Conservation (phyloP, 1,140 invertebrate genomes). For the Samia ricini region DNA sequence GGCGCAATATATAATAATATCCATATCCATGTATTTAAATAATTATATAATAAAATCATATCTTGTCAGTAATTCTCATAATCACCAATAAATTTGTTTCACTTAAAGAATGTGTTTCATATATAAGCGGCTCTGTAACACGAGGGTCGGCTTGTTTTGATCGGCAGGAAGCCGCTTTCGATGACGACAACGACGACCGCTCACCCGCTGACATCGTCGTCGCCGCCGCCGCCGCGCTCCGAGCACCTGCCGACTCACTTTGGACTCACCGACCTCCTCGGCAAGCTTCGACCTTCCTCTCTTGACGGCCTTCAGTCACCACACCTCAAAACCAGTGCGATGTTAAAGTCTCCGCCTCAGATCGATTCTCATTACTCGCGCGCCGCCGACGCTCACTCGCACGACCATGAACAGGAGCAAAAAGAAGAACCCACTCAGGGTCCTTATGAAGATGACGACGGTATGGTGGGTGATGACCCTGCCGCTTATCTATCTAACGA, state of each 20-base stretch:
- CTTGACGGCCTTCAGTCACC: constrained; percentile 74
- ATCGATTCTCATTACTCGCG: constrained; percentile 75
- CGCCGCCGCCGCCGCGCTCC: constrained; percentile 69
- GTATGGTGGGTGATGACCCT: constrained; percentile 77
- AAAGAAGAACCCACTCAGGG: constrained; percentile 75
- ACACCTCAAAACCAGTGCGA: constrained; percentile 64
- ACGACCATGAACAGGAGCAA: constrained; percentile 58
- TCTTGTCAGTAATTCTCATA: not conserved
- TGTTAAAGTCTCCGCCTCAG: constrained; percentile 65
- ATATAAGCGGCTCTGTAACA: constrained; percentile 40
- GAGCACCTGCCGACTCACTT: constrained; percentile 75
- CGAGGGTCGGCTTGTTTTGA: constrained; percentile 46
- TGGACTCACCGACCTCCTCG: constrained; percentile 73
- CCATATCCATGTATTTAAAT: not conserved
- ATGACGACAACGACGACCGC: constrained; percentile 77
- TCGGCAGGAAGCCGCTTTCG: constrained; percentile 71
- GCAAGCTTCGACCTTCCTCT: constrained; percentile 73
- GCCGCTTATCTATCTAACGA: constrained; percentile 60
- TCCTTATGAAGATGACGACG: constrained; percentile 75
- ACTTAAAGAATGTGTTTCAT: not conserved
- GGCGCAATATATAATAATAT: not conserved
- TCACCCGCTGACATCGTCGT: constrained; percentile 72
- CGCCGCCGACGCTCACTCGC: constrained; percentile 63
- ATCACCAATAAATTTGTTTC: not conserved
- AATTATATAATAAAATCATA: not conserved